Evolutionary conservation across 2,797 vertebrate genomes (phyloP), one percentile per base, ranked within the genome.

Genomic region (Clamator glandarius): DNA sequence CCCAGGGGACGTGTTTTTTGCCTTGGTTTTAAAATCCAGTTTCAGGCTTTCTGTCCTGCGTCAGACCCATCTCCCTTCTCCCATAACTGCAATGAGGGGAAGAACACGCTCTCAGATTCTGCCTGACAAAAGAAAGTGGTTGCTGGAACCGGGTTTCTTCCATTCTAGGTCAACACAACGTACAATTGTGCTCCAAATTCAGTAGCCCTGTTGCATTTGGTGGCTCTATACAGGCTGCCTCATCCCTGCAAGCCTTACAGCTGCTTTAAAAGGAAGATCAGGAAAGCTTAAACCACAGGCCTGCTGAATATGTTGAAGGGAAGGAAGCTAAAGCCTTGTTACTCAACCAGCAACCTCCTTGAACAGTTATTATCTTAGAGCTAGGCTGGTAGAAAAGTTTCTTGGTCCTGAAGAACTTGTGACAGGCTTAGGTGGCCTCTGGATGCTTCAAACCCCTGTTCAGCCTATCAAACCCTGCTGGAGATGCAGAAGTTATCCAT

Each of bases 281-380:
- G 44, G 76, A 74, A 87, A 77, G 15, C 20, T 61, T 48, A 68
- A 81, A 24, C 44, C 73, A 26, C 72, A 90, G 36, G 5, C 11
- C 18, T 0, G 0, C 39, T 44, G 52, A 33, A n/a, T 51, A 36
- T 2, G 1, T 50, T 74, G 33, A 58, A 52, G 31, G n/a, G 44
- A 73, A 44, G 33, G 63, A 79, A 87, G 55, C 3, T 59, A 84
- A 41, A 44, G 51, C 21, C 36, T 62, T 24, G 12, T 70, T 76
- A 42, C 41, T 61, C 79, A 54, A 55, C 15, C 48, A 52, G 20
- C 67, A 58, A 31, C 14, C 11, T 79, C 70, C 35, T 75, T 20
- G 26, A 50, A n/a, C 9, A 0, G 42, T 63, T 63, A 16, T 64
- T 75, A 41, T 23, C 20, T 61, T 54, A 17, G 28, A 63, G 31